Conservation (phyloP, 2,113 vertebrate genomes). For the Clarias macrocephalus region DNA sequence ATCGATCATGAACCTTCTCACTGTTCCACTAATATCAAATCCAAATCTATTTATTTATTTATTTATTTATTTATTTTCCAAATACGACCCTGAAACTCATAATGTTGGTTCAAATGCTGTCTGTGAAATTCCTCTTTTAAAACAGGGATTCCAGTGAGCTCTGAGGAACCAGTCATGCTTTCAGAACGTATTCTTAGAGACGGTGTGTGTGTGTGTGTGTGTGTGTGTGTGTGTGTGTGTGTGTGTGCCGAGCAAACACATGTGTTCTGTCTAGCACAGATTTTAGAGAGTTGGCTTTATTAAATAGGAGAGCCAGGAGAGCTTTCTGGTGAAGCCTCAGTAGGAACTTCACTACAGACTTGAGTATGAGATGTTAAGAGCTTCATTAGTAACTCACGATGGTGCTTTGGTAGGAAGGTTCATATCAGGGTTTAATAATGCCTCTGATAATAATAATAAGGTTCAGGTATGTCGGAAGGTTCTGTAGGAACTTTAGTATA, state of each 20-base stretch:
- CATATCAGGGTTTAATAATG: too few relatives aligned
- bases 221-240: not conserved
- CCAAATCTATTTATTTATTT: not conserved
- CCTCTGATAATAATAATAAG: too few relatives aligned
- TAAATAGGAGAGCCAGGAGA: not conserved
- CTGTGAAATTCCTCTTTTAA: conserved; percentile 65
- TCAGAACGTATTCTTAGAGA: not conserved
- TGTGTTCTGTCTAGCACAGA: too few relatives aligned
- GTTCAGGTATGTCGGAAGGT: too few relatives aligned
- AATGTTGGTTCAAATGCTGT: conserved; percentile 55
- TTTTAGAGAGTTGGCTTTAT: not conserved
- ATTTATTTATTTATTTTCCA: not conserved
- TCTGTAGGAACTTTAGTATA: not conserved
- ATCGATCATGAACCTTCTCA: not conserved
- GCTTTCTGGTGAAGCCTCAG: not conserved
- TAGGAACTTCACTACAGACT: not conserved
- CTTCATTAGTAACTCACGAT: not conserved
- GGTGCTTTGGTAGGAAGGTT: not conserved
- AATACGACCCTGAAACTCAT: not conserved
- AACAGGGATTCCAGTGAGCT: conserved; percentile 57
- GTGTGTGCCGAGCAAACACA: not conserved
- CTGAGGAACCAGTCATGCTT: not conserved
- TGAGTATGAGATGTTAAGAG: not conserved
- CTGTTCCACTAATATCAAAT: conserved; percentile 10
- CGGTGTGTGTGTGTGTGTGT: not conserved